A percentile compares a stretch with the other conserved stretches of the same genome.
phyloP scores from a whole-genome alignment of 2,113 vertebrate genomes.

The Coptodon rendalli region DNA sequence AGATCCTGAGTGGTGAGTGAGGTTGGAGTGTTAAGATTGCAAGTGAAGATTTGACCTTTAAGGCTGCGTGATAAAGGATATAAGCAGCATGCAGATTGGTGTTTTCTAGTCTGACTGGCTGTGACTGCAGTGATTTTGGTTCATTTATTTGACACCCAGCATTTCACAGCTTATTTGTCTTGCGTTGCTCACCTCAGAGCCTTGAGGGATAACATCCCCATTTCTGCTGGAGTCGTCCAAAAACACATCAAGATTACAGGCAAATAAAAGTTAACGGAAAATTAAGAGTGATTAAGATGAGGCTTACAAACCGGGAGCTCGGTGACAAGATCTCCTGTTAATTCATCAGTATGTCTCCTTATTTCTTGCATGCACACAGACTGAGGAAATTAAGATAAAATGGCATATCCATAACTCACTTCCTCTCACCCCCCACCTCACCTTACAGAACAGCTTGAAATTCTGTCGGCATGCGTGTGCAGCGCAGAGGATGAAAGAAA shows the following conservation, averaged over 20 bases:
- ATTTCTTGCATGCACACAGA: background rate
- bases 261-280: background rate
- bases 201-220: rapidly evolving
- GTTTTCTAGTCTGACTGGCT: background rate
- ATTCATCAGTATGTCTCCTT: slow-evolving; percentile 33
- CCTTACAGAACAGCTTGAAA: slow-evolving; percentile 3
- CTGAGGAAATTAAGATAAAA: slow-evolving; percentile 41
- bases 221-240: background rate
- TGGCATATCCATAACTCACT: slow-evolving; percentile 51
- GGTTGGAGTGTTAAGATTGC: background rate
- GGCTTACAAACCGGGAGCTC: background rate
- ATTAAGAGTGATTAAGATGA: background rate
- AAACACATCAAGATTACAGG: background rate
- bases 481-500: slow-evolving; percentile 24
- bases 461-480: background rate
- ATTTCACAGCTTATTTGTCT: background rate
- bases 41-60: background rate
- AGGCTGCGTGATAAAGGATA: rapidly evolving
- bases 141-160: background rate
- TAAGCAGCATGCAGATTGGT: background rate
- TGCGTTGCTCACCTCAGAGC: background rate
- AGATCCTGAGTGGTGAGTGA: background rate
- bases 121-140: background rate
- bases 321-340: background rate
- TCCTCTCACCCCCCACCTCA: background rate